Percentiles rank a stretch among this genome's conserved stretches.
phyloP scores from a whole-genome alignment of 2,797 vertebrate species.

The Enteromius paludinosus region DNA sequence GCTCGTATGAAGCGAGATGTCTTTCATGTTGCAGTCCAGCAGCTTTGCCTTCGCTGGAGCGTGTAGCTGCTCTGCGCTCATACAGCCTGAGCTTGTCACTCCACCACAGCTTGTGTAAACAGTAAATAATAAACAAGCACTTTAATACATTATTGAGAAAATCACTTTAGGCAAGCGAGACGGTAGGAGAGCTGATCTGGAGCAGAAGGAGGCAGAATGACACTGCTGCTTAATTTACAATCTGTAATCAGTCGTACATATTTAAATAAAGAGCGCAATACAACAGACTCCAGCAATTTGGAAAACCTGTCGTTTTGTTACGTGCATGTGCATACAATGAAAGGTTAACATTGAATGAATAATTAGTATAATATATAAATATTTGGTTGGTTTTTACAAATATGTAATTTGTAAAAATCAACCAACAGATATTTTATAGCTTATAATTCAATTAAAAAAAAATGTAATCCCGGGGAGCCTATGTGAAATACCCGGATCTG shows the following conservation, averaged over 20 bases:
- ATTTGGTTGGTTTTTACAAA: not conserved
- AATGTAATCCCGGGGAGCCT: no score
- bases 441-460: no score
- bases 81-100: constrained; percentile 72
- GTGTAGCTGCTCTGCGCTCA: constrained; percentile 65
- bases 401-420: not conserved
- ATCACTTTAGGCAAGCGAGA: constrained; percentile 80
- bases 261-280: constrained; percentile 11
- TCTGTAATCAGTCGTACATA: constrained; percentile 41
- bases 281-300: constrained; percentile 9
- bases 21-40: constrained; percentile 80
- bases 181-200: constrained; percentile 69
- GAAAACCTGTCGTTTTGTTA: not conserved
- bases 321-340: not conserved
- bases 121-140: constrained; percentile 83
- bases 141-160: constrained; percentile 82
- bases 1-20: constrained; percentile 74
- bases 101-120: constrained; percentile 79
- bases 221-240: constrained; percentile 40
- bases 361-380: not conserved
- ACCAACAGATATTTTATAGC: not conserved
- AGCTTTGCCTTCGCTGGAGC: constrained; percentile 70
- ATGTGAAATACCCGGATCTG: not conserved
- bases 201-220: constrained; percentile 36
- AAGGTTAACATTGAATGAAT: not conserved